A percentile compares a stretch with the other conserved stretches of the same genome.
These are phyloP conservation scores for Plectus sambesii DNA, from an alignment of 1,140 invertebrate genomes.

Conservation along the genomic window DNA sequence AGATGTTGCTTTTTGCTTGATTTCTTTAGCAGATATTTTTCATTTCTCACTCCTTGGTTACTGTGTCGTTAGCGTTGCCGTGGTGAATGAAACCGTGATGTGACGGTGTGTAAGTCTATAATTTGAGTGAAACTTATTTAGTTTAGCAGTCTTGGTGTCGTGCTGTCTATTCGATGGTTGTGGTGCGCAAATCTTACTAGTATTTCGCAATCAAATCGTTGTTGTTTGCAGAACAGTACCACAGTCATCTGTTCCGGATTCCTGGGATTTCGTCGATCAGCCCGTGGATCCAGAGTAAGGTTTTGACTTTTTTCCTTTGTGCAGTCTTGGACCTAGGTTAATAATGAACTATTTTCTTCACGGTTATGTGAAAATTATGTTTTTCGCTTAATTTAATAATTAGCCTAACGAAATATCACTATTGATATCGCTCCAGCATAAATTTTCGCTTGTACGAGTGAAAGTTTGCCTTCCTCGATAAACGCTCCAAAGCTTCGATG, in stretches of 20 bases:
- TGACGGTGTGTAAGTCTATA: no score
- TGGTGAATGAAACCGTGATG: no score
- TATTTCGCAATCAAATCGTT: no score
- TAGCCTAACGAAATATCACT: constrained; percentile 1
- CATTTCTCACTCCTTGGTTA: no score
- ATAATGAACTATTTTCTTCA: constrained; percentile 7
- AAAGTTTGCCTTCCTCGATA: constrained; percentile 11
- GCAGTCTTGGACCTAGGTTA: constrained; percentile 1
- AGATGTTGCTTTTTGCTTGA: no score
- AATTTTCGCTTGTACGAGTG: neutral
- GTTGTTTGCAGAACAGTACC: constrained; percentile 41
- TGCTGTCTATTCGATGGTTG: no score
- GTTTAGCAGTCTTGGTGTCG: no score
- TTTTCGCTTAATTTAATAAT: constrained; percentile 6
- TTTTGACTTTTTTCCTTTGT: constrained; percentile 11
- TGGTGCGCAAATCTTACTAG: no score
- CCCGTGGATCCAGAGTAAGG: constrained; percentile 39
- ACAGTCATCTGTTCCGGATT: constrained; percentile 30
- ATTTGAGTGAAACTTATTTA: no score
- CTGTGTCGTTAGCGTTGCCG: no score
- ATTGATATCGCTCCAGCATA: constrained; percentile 1
- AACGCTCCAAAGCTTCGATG: neutral
- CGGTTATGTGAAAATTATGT: constrained; percentile 4
- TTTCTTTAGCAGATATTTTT: no score
- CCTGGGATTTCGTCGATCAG: constrained; percentile 36